These are phyloP conservation scores for Xanthorhoe spadicearia DNA, from an alignment of 2,888 invertebrate species.

Conservation along the genomic window DNA sequence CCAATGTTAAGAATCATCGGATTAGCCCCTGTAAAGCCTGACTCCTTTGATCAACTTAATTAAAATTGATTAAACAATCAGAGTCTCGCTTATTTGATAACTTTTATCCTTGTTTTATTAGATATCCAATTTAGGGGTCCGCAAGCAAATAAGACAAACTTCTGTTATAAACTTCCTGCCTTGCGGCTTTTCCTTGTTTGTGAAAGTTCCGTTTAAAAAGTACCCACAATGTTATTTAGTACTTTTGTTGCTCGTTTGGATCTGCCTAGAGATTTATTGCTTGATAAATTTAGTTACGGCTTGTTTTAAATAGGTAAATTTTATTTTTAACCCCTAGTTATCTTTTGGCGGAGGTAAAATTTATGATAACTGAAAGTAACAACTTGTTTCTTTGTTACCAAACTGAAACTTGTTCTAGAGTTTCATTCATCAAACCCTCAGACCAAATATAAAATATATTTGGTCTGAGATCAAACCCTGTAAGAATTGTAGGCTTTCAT, in stretches of 20 bases:
- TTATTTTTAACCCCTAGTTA: neutral
- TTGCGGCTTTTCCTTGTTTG: slow-evolving; percentile 37
- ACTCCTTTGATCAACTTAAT: slow-evolving; percentile 6
- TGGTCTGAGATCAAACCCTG: no score
- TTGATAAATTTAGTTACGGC: neutral
- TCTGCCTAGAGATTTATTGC: slow-evolving; percentile 15
- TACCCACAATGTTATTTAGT: slow-evolving; percentile 29
- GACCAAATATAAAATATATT: no score
- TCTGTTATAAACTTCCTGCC: slow-evolving; percentile 53
- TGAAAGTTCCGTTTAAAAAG: slow-evolving; percentile 45
- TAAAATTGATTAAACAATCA: slow-evolving; percentile 19
- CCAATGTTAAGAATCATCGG: neutral
- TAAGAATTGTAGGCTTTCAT: neutral
- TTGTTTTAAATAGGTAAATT: neutral
- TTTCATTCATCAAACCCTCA: neutral
- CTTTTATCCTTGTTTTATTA: slow-evolving; percentile 51
- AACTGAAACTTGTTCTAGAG: neutral
- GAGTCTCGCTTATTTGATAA: slow-evolving; percentile 40
- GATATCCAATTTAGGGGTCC: slow-evolving; percentile 50
- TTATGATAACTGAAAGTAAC: neutral
- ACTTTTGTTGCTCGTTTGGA: slow-evolving; percentile 18
- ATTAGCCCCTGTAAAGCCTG: neutral
- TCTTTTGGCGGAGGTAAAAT: neutral
- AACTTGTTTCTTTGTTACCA: neutral
- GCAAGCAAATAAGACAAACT: slow-evolving; percentile 50